Base-by-base conservation (phyloP, 2,797 vertebrate genomes). In the Sciurus carolinensis region DNA sequence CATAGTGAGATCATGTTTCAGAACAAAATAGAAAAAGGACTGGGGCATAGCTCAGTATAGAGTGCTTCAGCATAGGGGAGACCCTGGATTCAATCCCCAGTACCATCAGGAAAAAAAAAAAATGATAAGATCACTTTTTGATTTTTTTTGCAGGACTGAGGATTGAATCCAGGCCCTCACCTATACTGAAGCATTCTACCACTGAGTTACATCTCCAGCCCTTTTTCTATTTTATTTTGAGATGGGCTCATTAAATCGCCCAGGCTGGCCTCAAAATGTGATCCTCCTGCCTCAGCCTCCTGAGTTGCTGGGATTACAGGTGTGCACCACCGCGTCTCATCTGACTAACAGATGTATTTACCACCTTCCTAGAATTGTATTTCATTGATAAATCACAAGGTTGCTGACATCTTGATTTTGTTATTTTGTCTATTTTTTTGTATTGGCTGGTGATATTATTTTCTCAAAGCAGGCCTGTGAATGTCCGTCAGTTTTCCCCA, bases 351-450 rank as follows among this genome's bases (percentile, higher is more conserved):
- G 26, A 36, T 84, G 57, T 17, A 24, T 44, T 82, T 82, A 47
- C 64, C 44, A 90, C 24, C 80, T 84, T 73, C 17, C 26, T 76
- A 57, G 22, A 94, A 83, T 76, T 79, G 30, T 84, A 89, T 90
- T 92, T 87, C 89, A 82, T 50, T 93, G 39, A 57, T 90, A 95
- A 84, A 72, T 67, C 22, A 72, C 44, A 86, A 73, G 26, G 7
- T 80, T 79, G 42, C 59, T 76, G 66, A 67, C 42, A 12, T 87
- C 42, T 24, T 89, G 42, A 66, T 75, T 10, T 24, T 75, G 11
- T 83, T 47, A 1, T 47, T 66, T 75, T 75, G 28, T 47, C 44
- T 84, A 3, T 77, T 62, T 84, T 30, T 90, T 76, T 75, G 36
- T 69, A 9, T 64, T 91, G 50, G 11, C 57, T 87, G 52, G 18